Percentiles rank a stretch among this genome's conserved stretches.
phyloP scores from a whole-genome alignment of 2,797 vertebrate species.

The Gymnodraco acuticeps region DNA sequence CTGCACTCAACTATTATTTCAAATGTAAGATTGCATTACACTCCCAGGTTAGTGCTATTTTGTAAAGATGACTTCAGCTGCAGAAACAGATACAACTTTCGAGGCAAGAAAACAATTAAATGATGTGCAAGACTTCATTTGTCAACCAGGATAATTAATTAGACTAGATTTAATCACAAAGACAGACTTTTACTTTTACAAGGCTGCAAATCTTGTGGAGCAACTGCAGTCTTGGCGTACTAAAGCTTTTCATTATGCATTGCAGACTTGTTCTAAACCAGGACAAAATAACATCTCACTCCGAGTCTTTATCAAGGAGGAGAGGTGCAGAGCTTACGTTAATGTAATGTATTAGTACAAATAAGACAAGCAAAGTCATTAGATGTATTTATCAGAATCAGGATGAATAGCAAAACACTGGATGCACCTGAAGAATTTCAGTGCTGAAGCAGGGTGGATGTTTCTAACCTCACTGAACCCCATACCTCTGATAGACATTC shows the following conservation, averaged over 20 bases:
- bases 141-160: constrained; percentile 57
- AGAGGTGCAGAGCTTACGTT: background rate
- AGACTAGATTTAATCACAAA: constrained; percentile 41
- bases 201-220: constrained; percentile 59
- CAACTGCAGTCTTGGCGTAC: constrained; percentile 66
- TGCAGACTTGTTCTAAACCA: constrained; percentile 62
- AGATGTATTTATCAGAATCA: background rate
- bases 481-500: constrained; percentile 37
- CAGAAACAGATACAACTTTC: constrained; percentile 30
- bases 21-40: constrained; percentile 51
- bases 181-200: constrained; percentile 52
- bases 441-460: background rate
- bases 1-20: constrained; percentile 59
- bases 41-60: constrained; percentile 50
- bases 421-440: background rate
- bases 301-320: constrained; percentile 28
- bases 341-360: background rate
- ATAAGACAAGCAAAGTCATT: constrained; percentile 2
- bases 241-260: constrained; percentile 60
- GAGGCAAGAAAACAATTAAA: constrained; percentile 26
- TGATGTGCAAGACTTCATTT: constrained; percentile 35
- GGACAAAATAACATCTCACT: constrained; percentile 51
- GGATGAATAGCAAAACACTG: background rate
- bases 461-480: constrained; percentile 13
- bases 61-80: constrained; percentile 28